phyloP scores from a whole-genome alignment of 2,113 vertebrate species.

The Pongo abelii region DNA sequence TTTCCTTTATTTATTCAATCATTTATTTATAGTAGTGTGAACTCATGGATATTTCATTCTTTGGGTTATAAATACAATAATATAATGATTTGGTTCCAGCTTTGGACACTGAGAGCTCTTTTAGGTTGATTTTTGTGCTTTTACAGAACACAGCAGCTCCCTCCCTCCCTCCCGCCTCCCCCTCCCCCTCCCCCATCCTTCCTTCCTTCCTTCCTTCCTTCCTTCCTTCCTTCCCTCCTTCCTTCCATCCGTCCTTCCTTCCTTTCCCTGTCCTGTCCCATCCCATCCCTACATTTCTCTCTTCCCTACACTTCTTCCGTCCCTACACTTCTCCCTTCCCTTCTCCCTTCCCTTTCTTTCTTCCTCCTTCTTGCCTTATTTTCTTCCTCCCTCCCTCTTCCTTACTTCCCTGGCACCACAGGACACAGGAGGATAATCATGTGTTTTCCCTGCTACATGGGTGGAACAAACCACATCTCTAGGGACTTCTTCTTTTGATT shows the following conservation, averaged over 20 bases:
- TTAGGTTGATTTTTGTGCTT: not conserved
- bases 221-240: fast-evolving
- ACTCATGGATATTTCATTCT: not conserved
- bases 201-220: fast-evolving
- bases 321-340: too few relatives aligned
- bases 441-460: not conserved
- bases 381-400: not conserved
- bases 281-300: too few relatives aligned
- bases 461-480: not conserved
- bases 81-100: not conserved
- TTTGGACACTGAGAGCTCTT: not conserved
- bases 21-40: not conserved
- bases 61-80: not conserved
- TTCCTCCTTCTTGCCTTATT: too few relatives aligned
- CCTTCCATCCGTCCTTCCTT: too few relatives aligned
- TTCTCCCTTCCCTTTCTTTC: too few relatives aligned
- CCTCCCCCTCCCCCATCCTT: fast-evolving
- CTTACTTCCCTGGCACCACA: not conserved
- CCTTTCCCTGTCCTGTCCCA: too few relatives aligned
- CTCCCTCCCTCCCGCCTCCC: fast-evolving
- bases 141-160: not conserved
- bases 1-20: not conserved
- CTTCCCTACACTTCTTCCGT: too few relatives aligned
- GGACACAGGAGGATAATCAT: not conserved
- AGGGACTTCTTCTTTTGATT: not conserved